Evolutionary conservation across 2,888 invertebrate species (phyloP).

Genomic region (Patella pellucida): DNA sequence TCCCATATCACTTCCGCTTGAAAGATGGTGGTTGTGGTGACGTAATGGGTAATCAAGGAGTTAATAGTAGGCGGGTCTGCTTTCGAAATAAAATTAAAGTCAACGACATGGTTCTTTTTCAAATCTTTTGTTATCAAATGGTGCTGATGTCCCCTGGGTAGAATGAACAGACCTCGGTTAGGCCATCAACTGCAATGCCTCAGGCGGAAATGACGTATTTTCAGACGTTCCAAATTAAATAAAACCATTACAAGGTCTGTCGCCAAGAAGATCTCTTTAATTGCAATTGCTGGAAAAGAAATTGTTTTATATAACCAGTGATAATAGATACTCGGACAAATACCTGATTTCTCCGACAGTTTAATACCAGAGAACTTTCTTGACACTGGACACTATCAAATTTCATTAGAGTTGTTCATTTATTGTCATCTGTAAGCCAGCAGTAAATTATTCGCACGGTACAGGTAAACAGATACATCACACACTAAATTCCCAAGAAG

Average conservation of each 20-base stretch:
- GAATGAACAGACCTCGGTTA: neutral
- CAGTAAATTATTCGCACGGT: too few species aligned
- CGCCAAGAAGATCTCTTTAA: neutral
- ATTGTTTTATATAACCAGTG: slow-evolving; percentile 1
- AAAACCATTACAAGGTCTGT: neutral
- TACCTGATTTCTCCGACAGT: too few species aligned
- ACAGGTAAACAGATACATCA: too few species aligned
- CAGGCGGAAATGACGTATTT: neutral
- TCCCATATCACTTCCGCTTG: slow-evolving; percentile 4
- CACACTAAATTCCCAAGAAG: too few species aligned
- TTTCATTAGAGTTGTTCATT: too few species aligned
- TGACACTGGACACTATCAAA: too few species aligned
- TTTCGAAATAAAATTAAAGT: slow-evolving; percentile 6
- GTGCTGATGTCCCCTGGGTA: neutral
- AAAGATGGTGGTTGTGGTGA: neutral
- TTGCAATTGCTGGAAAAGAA: neutral
- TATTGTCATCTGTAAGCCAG: too few species aligned
- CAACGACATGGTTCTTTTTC: neutral
- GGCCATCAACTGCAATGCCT: neutral
- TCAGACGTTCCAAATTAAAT: neutral
- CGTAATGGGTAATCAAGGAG: slow-evolving; percentile 5
- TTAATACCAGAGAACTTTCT: too few species aligned
- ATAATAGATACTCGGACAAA: neutral
- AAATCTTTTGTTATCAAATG: slow-evolving; percentile 1
- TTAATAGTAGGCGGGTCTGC: neutral